phyloP scores from a whole-genome alignment of 2,113 vertebrate species.

The Desmodus rotundus region DNA sequence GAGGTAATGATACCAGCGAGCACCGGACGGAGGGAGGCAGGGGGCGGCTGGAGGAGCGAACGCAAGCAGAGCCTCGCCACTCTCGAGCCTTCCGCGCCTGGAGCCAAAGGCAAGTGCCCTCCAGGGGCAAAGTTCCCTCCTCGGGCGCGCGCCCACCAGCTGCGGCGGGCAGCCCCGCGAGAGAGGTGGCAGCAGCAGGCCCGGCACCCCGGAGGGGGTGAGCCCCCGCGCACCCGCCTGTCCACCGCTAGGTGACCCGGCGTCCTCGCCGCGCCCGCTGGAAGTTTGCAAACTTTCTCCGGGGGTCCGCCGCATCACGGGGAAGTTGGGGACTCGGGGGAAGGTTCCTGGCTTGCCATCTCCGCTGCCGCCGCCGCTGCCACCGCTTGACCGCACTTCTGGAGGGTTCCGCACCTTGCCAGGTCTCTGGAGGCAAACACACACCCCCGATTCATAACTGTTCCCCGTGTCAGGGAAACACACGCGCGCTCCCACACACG shows the following conservation, averaged over 20 bases:
- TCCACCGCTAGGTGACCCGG: conserved; percentile 47
- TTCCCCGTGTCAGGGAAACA: conserved; percentile 59
- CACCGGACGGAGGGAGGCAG: background rate
- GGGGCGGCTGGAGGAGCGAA: background rate
- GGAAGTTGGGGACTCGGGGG: conserved; percentile 54
- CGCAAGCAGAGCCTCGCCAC: background rate
- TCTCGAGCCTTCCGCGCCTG: background rate
- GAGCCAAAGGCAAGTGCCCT: conserved; percentile 35
- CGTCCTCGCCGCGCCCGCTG: conserved; percentile 54
- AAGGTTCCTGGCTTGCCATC: conserved; percentile 52
- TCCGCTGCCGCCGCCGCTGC: conserved; percentile 42
- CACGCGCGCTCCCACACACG: conserved; percentile 67
- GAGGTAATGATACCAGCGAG: background rate
- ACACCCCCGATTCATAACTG: conserved; percentile 74
- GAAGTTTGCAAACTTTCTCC: conserved; percentile 77
- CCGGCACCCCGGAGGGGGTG: background rate
- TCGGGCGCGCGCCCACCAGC: background rate
- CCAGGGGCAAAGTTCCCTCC: background rate
- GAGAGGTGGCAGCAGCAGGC: background rate
- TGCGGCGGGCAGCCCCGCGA: background rate
- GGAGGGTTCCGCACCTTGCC: conserved; percentile 67
- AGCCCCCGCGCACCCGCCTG: background rate
- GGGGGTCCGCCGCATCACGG: conserved; percentile 58
- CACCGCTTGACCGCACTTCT: conserved; percentile 64
- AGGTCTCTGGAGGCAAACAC: conserved; percentile 73